Evolutionary conservation across 2,797 vertebrate genomes (phyloP).

Genomic region (Hybognathus amarus): DNA sequence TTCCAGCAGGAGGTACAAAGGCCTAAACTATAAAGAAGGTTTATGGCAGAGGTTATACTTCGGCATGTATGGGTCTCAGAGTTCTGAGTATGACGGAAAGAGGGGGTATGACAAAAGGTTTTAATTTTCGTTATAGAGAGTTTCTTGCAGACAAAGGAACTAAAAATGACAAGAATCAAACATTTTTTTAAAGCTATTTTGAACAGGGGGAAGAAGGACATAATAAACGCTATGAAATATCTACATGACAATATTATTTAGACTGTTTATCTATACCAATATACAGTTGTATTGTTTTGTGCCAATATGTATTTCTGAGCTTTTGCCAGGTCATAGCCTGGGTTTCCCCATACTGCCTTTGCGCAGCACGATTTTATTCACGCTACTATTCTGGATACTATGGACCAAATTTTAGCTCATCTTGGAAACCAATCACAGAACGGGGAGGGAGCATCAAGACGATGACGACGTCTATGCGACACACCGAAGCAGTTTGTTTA

Average conservation of each 20-base stretch:
- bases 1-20: conserved; percentile 5
- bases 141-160: neutral
- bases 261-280: neutral
- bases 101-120: neutral
- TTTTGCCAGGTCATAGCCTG: too few species aligned
- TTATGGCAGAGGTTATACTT: conserved; percentile 3
- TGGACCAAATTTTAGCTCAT: too few species aligned
- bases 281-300: neutral
- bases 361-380: too few species aligned
- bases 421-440: too few species aligned
- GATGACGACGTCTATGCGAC: too few species aligned
- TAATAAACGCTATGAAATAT: neutral
- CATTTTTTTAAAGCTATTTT: neutral
- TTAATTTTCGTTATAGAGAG: neutral
- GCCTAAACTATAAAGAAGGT: neutral
- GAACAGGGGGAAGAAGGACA: neutral
- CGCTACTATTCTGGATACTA: too few species aligned
- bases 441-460: too few species aligned
- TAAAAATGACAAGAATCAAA: neutral
- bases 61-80: neutral
- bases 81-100: neutral
- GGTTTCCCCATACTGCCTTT: too few species aligned
- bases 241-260: neutral
- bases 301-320: neutral
- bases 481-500: too few species aligned